Evolutionary conservation across 2,888 invertebrate genomes (phyloP).

Genomic region (Dryobota labecula): DNA sequence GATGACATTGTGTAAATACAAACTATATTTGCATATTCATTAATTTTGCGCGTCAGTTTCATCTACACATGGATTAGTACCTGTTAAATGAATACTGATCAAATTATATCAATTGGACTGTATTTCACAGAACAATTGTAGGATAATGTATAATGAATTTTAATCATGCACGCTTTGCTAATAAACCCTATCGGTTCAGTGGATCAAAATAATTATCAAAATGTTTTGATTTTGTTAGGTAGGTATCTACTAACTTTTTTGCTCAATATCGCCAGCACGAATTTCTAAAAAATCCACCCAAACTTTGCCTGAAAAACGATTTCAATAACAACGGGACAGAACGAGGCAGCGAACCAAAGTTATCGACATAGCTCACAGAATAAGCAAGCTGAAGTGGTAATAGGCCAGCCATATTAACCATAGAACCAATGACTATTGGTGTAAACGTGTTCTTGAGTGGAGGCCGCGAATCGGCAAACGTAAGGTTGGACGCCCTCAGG

Average conservation of each 20-base stretch:
- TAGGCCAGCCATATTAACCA: too few relatives aligned
- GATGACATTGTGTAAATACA: constrained; percentile 28
- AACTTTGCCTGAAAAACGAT: background rate
- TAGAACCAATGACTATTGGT: too few relatives aligned
- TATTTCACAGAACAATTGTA: background rate
- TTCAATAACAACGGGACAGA: too few relatives aligned
- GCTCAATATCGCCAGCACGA: background rate
- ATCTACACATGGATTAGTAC: constrained; percentile 50
- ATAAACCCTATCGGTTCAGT: background rate
- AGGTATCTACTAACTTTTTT: background rate
- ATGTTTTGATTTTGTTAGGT: background rate
- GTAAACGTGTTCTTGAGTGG: too few relatives aligned
- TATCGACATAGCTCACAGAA: too few relatives aligned
- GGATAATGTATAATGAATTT: constrained; percentile 24
- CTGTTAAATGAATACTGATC: constrained; percentile 19
- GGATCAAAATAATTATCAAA: background rate
- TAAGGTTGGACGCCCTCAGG: too few relatives aligned
- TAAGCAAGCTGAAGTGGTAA: too few relatives aligned
- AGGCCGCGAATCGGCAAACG: too few relatives aligned
- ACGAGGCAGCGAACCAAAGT: too few relatives aligned
- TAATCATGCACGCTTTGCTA: constrained; percentile 3
- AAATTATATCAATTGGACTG: constrained; percentile 35
- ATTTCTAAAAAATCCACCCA: background rate
- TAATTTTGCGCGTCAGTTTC: constrained; percentile 51
- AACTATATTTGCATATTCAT: constrained; percentile 43